Conservation (phyloP, 2,888 invertebrate species). For the Cerastis rubricosa region DNA sequence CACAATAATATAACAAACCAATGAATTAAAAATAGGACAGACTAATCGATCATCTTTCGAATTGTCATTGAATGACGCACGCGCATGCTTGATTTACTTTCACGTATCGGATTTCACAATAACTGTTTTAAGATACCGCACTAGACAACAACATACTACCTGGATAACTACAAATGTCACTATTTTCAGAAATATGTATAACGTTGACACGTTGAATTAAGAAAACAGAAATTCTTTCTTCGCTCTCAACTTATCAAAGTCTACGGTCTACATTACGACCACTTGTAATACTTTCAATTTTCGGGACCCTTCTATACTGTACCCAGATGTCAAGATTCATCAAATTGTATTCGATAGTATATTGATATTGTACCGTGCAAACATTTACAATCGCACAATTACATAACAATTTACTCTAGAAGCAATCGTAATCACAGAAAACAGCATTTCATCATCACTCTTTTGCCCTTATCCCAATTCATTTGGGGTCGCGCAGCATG, state of each 20-base stretch:
- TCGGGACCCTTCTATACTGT: neutral
- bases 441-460: no score
- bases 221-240: neutral
- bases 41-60: constrained; percentile 2
- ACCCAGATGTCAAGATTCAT: neutral
- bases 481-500: no score
- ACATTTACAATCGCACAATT: neutral
- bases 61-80: constrained; percentile 30
- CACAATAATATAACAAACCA: neutral
- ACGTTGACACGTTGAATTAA: neutral
- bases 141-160: neutral
- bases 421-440: neutral
- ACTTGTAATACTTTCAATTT: neutral
- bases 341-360: neutral
- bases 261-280: no score
- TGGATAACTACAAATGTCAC: neutral
- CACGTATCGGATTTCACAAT: constrained; percentile 14
- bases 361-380: neutral
- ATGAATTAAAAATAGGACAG: neutral
- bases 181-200: neutral
- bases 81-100: constrained; percentile 8
- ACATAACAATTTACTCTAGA: neutral
- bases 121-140: constrained; percentile 4
- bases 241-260: neutral
- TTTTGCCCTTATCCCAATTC: no score